A percentile compares a stretch with the other conserved stretches of the same genome.
These are phyloP conservation scores for Lysandra coridon DNA, from an alignment of 2,888 invertebrate genomes.

Conservation along the genomic window DNA sequence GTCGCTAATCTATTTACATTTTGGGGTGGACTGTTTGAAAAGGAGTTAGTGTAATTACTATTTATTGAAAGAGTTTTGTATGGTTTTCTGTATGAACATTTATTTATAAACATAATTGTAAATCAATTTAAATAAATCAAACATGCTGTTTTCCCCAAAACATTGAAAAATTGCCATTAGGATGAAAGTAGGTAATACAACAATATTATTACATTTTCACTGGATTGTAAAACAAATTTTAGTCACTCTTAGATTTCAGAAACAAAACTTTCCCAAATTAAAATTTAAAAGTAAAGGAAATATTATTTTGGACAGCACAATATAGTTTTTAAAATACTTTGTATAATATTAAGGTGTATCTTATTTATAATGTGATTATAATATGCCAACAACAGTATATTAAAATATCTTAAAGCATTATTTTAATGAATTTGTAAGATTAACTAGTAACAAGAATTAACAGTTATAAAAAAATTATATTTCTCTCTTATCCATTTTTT, in stretches of 20 bases:
- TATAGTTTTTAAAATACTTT: not conserved
- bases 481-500: not conserved
- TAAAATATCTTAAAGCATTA: not conserved
- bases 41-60: conserved; percentile 9
- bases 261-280: conserved; percentile 3
- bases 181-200: not conserved
- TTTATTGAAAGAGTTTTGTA: conserved; percentile 48
- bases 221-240: not conserved
- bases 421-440: conserved; percentile 30
- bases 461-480: not conserved
- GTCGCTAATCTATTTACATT: conserved; percentile 26
- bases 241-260: not conserved
- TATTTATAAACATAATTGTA: conserved; percentile 70
- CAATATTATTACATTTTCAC: not conserved
- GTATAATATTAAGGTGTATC: not conserved
- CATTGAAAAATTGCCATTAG: conserved; percentile 56
- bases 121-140: conserved; percentile 74
- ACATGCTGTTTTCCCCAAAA: conserved; percentile 68
- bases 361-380: not conserved
- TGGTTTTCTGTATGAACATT: conserved; percentile 72
- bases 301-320: not conserved
- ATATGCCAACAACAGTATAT: not conserved
- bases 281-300: not conserved
- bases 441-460: conserved; percentile 24
- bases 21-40: not conserved